These are phyloP conservation scores for Sisor rabdophorus DNA, from an alignment of 2,113 vertebrate species.

Conservation along the genomic window DNA sequence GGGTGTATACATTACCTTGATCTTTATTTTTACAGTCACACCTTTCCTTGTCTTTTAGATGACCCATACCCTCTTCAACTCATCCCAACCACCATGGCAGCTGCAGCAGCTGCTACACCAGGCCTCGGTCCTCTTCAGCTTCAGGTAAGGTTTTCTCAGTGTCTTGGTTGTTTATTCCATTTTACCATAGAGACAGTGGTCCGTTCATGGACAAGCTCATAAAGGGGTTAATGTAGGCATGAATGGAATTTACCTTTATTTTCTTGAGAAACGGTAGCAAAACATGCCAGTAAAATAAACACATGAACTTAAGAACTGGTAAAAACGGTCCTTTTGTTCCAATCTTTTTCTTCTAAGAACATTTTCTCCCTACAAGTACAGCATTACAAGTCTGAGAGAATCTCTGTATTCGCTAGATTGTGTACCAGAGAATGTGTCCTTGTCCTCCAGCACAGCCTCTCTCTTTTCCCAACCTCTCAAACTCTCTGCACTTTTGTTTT, in stretches of 20 bases:
- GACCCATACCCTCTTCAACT: constrained; percentile 98
- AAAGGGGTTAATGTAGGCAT: neutral
- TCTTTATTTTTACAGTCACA: constrained; percentile 64
- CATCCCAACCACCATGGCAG: constrained; percentile 98
- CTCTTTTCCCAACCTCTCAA: constrained; percentile 39
- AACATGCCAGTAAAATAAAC: neutral
- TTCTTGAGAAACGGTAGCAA: neutral
- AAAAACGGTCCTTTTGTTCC: neutral
- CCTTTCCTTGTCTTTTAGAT: constrained; percentile 73
- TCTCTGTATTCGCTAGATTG: constrained; percentile 9
- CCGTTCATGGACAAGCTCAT: neutral
- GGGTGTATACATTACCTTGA: neutral
- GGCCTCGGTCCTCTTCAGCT: constrained; percentile 92
- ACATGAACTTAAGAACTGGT: neutral
- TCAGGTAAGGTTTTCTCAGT: constrained; percentile 79
- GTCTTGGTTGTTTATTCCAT: constrained; percentile 7
- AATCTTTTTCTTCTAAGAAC: constrained; percentile 1
- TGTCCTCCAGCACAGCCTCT: neutral
- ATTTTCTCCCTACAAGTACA: constrained; percentile 2
- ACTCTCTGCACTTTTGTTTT: constrained; percentile 39
- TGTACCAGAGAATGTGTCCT: constrained; percentile 30
- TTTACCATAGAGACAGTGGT: neutral
- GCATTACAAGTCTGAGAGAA: neutral
- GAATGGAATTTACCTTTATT: neutral
- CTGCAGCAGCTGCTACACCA: constrained; percentile 88